A percentile compares a stretch with the other conserved stretches of the same genome.
phyloP scores from a whole-genome alignment of 1,140 invertebrate genomes.

The Acromyrmex heyeri region DNA sequence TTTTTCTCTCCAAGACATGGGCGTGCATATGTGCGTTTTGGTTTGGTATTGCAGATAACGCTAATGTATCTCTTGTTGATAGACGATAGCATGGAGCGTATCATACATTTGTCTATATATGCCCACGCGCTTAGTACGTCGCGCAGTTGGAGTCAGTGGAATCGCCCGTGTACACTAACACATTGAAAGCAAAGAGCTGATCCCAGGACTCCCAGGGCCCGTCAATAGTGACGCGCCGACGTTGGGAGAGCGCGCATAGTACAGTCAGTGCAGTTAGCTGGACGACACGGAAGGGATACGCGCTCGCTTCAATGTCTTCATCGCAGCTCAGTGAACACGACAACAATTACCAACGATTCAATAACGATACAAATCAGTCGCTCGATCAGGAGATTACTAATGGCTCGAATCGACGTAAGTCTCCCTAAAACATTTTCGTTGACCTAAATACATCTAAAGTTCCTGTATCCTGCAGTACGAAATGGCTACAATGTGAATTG shows the following conservation, averaged over 20 bases:
- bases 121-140: not conserved
- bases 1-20: not conserved
- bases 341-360: constrained; percentile 80
- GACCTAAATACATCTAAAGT: not conserved
- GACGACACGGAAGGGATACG: constrained; percentile 50
- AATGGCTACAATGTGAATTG: constrained; percentile 20
- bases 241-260: not conserved
- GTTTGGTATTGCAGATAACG: constrained; percentile 6
- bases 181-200: not conserved
- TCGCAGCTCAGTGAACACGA: constrained; percentile 63
- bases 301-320: constrained; percentile 74
- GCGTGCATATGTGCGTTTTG: not conserved
- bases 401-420: constrained; percentile 80
- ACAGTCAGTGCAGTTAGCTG: not conserved
- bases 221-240: not conserved
- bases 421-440: not conserved
- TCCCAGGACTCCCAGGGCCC: not conserved
- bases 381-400: constrained; percentile 72
- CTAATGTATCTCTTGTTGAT: not conserved
- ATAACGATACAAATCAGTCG: constrained; percentile 73
- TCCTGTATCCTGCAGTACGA: constrained; percentile 21
- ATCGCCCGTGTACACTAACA: not conserved
- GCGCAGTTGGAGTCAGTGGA: constrained; percentile 2
- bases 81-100: not conserved
- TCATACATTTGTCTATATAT: constrained; percentile 23